These are phyloP conservation scores for Geophilus truncorum DNA, from an alignment of 2,888 invertebrate genomes.

Conservation along the genomic window DNA sequence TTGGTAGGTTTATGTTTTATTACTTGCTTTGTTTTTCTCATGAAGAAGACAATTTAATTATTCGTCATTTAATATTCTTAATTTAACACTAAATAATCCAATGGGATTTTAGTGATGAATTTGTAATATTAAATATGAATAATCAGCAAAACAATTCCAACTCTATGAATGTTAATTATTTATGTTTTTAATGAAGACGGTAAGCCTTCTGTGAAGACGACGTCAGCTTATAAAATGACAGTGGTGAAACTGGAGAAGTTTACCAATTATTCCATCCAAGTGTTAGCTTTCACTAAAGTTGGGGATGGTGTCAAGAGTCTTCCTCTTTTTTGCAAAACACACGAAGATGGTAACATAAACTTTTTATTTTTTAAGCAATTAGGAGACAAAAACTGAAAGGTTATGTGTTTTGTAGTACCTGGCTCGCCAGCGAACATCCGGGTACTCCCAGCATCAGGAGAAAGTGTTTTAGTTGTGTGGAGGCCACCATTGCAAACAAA, in stretches of 20 bases:
- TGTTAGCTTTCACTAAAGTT: constrained; percentile 48
- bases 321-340: constrained; percentile 46
- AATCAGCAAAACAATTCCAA: too few species aligned
- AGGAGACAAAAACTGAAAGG: neutral
- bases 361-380: neutral
- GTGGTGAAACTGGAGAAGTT: constrained; percentile 43
- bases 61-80: too few species aligned
- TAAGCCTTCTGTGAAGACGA: constrained; percentile 34
- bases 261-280: constrained; percentile 50
- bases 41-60: too few species aligned
- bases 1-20: constrained; percentile 37
- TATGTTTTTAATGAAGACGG: constrained; percentile 29
- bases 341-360: constrained; percentile 47
- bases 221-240: constrained; percentile 36
- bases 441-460: constrained; percentile 46
- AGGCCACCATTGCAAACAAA: constrained; percentile 47
- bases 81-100: too few species aligned
- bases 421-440: constrained; percentile 48
- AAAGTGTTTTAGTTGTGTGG: constrained; percentile 48
- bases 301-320: constrained; percentile 48
- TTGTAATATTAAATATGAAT: too few species aligned
- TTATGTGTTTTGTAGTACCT: constrained; percentile 44
- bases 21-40: too few species aligned
- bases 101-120: too few species aligned
- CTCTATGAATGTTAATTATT: too few species aligned